Base-by-base conservation (phyloP, 2,797 vertebrate species). In the Clarias platycephalus region DNA sequence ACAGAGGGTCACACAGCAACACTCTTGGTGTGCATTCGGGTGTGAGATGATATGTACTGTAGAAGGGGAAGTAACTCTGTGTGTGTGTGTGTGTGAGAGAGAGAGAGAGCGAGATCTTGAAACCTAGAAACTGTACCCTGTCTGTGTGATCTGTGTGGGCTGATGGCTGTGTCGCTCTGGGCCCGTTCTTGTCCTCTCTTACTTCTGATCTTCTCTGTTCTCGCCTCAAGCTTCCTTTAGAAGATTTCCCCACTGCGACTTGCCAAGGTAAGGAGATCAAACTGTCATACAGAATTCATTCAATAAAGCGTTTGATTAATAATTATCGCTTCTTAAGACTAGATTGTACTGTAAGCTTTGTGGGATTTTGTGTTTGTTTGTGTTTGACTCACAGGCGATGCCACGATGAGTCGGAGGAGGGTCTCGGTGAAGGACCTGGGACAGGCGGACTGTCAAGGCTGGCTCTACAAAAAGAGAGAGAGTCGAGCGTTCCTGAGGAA, bases 371-470 rank as follows among this genome's bases (percentile, higher is more conserved):
- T 26, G 18, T 81, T 18, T 71, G 22, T 57, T 13, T 84, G 22
- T 67, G 22, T 85, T 34, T 34, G 53, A 37, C 44, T 81, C 31
- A 44, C n/a, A 96, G 95, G 93, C 4, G 64, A 87, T 86, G 91
- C 92, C 84, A 90, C n/a, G 40, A 97, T 96, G 96, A 97, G 96
- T 86, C 94, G 95, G 64, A 93, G 96, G 88, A 95, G 93, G 87
- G 94, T 97, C 89, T 97, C 97, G 0, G 96, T 97, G 72, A 96
- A 95, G 84, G 96, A 97, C n/a, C 94, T 97, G 88, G 96, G 96
- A 1, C 85, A 90, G 63, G 93, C 92, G 0, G 96, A 97, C 88
- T 96, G 94, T 86, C 93, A 97, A 88, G 97, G 97, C 58, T 98
- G 97, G 96, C 94, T 98, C 1, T 95, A 95, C 87, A 97, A 96